Base-by-base conservation (phyloP, 2,113 vertebrate genomes). In the Plestiodon gilberti region DNA sequence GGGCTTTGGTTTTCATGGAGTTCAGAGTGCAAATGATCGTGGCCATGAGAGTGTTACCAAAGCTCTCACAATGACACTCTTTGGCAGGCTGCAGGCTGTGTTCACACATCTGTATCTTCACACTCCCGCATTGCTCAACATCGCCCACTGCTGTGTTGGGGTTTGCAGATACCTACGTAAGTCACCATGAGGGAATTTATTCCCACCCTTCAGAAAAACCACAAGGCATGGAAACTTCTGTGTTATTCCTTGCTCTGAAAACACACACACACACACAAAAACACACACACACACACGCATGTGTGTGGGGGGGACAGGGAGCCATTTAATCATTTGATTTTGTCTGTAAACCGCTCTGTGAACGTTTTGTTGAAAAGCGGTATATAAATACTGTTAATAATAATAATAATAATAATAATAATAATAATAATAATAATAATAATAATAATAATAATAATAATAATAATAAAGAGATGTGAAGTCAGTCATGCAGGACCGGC, bases 401-500 rank as follows among this genome's bases (percentile, higher is more conserved):
- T 85, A 88, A 92, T n/a, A n/a, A n/a, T n/a, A n/a, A n/a, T n/a
- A n/a, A n/a, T n/a, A n/a, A n/a, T n/a, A n/a, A n/a, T n/a, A n/a
- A n/a, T n/a, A n/a, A n/a, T n/a, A n/a, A n/a, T n/a, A n/a, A n/a
- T n/a, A n/a, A n/a, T n/a, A n/a, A n/a, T n/a, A n/a, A n/a, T n/a
- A n/a, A n/a, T n/a, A n/a, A n/a, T n/a, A n/a, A n/a, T n/a, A n/a
- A n/a, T n/a, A n/a, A n/a, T n/a, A n/a, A n/a, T n/a, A n/a, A n/a
- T n/a, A n/a, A n/a, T n/a, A n/a, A n/a, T n/a, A n/a, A n/a, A n/a
- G 85, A 64, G 88, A 82, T 93, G 94, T 97, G 96, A 96, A 93
- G 89, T 97, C 95, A 96, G n/a, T n/a, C n/a, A n/a, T 96, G 62
- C 88, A 85, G 93, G 89, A 92, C 90, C 83, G 70, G 90, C 91